phyloP scores from a whole-genome alignment of 1,140 invertebrate genomes.

The Drepana arcuata region DNA sequence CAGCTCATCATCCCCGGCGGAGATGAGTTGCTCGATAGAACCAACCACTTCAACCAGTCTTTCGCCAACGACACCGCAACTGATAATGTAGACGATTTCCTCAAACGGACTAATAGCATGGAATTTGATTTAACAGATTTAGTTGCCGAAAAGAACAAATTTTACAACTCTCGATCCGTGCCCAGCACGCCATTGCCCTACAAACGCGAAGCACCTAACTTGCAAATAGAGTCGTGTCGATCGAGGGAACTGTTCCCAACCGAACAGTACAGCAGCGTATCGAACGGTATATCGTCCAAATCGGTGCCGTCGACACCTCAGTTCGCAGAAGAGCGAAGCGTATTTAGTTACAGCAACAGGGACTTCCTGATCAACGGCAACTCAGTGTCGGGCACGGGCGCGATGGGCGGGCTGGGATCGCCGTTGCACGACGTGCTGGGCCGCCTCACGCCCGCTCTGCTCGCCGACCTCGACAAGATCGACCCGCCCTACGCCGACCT shows the following conservation, averaged over 20 bases:
- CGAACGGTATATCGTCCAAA: constrained; percentile 70
- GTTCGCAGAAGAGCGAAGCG: constrained; percentile 57
- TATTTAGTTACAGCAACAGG: constrained; percentile 75
- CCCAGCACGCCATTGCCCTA: constrained; percentile 76
- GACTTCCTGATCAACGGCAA: constrained; percentile 76
- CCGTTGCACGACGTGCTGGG: constrained; percentile 51
- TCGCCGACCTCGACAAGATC: constrained; percentile 61
- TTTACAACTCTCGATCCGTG: constrained; percentile 73
- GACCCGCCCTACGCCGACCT: constrained; percentile 59
- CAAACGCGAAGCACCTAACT: constrained; percentile 47
- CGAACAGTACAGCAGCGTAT: constrained; percentile 32
- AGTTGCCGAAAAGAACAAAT: constrained; percentile 54
- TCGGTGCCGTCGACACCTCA: constrained; percentile 78
- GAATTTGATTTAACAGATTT: constrained; percentile 58
- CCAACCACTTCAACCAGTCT: constrained; percentile 40
- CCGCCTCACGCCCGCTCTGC: constrained; percentile 41
- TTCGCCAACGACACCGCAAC: constrained; percentile 32
- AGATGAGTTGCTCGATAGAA: constrained; percentile 35
- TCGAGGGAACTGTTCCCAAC: constrained; percentile 39
- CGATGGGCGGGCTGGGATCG: constrained; percentile 36
- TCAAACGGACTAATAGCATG: constrained; percentile 56
- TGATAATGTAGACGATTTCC: constrained; percentile 52
- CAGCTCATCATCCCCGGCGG: constrained; percentile 43
- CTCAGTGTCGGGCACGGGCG: constrained; percentile 54
- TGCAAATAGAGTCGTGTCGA: constrained; percentile 49